Percentiles rank a stretch among this genome's conserved stretches.
Evolutionary conservation across 2,797 vertebrate species (phyloP).

Genomic region (Carcharodon carcharias): DNA sequence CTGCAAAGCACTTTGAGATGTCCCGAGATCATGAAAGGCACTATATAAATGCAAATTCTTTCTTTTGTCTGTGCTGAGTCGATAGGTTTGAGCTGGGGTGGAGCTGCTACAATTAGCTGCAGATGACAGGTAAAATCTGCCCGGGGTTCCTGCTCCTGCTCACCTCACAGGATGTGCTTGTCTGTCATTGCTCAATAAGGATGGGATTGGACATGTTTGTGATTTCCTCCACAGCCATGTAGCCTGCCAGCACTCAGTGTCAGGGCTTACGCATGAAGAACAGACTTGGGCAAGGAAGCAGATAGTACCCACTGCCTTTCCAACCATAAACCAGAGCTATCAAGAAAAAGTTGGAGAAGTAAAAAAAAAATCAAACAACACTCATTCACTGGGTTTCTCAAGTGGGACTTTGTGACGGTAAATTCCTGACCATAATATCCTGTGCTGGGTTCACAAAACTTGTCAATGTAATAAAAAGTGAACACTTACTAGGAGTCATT

Average conservation of each 20-base stretch:
- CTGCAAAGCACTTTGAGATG: not conserved
- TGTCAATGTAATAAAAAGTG: not conserved
- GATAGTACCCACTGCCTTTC: not conserved
- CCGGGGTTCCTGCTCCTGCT: not conserved
- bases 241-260: not conserved
- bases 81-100: not conserved
- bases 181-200: not conserved
- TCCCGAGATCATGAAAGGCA: not conserved
- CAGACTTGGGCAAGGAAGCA: not conserved
- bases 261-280: not conserved
- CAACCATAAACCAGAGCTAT: not conserved
- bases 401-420: not conserved
- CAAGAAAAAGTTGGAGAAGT: not conserved
- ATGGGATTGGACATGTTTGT: not conserved
- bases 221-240: not conserved
- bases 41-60: not conserved
- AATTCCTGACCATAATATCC: not conserved
- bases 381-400: not conserved
- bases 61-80: not conserved
- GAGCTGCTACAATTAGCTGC: not conserved
- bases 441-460: not conserved
- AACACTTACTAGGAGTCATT: not conserved
- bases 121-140: not conserved
- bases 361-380: not conserved
- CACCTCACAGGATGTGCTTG: conserved; percentile 1